These are phyloP conservation scores for Clamator glandarius DNA, from an alignment of 2,797 vertebrate species.

Conservation along the genomic window DNA sequence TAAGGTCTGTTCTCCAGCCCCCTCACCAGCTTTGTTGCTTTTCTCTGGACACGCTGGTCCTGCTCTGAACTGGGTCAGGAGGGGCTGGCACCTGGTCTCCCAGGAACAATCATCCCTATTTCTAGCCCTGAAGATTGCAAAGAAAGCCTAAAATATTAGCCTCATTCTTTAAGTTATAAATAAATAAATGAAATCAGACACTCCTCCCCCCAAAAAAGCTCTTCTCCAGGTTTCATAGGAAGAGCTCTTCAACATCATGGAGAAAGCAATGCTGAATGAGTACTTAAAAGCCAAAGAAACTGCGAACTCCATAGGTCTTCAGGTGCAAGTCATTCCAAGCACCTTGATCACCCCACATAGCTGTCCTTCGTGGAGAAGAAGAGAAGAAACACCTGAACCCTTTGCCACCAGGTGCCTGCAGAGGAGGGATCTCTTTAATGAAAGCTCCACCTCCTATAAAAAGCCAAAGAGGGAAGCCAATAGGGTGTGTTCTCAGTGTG, in stretches of 20 bases:
- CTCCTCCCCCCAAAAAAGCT: too few relatives aligned
- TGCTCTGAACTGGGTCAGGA: too few relatives aligned
- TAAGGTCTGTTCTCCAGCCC: too few relatives aligned
- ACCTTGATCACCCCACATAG: background rate
- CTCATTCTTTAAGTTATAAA: too few relatives aligned
- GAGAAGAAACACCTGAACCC: background rate
- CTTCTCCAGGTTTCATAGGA: too few relatives aligned
- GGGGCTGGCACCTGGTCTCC: too few relatives aligned
- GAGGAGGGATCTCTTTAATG: background rate
- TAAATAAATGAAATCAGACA: too few relatives aligned
- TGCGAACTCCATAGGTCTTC: background rate
- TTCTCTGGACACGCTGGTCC: too few relatives aligned
- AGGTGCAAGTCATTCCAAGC: background rate
- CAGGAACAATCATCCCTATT: too few relatives aligned
- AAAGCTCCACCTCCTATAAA: background rate
- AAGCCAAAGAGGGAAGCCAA: background rate
- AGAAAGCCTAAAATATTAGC: too few relatives aligned
- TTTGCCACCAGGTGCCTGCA: background rate
- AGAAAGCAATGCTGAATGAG: background rate
- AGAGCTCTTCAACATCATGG: too few relatives aligned
- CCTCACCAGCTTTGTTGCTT: too few relatives aligned
- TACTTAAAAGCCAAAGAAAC: background rate
- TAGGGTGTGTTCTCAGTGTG: fast-evolving
- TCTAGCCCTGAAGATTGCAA: background rate
- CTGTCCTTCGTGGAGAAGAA: fast-evolving